Evolutionary conservation across 2,888 invertebrate species (phyloP).

Genomic region (Drosophila pseudotakahashii): DNA sequence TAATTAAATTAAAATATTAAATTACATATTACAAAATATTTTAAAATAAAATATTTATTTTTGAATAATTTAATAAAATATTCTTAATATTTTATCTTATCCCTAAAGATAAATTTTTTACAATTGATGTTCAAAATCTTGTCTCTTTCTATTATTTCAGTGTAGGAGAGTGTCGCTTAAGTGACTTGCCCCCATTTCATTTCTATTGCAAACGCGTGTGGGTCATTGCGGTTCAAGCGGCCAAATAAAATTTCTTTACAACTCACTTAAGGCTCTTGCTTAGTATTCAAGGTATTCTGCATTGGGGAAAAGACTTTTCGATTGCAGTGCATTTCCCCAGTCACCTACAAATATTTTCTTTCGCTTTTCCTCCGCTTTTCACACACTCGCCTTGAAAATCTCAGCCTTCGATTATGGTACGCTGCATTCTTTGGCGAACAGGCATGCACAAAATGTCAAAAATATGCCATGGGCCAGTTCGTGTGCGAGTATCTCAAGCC

Average conservation of each 20-base stretch:
- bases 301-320: constrained; percentile 5
- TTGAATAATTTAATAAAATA: no score
- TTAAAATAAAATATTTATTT: no score
- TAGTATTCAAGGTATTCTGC: constrained; percentile 31
- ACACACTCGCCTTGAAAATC: constrained; percentile 42
- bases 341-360: constrained; percentile 11
- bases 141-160: not conserved
- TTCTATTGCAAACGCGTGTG: constrained; percentile 2
- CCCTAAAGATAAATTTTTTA: no score
- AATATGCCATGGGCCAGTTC: constrained; percentile 35
- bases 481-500: constrained; percentile 12
- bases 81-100: no score
- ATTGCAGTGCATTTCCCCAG: constrained; percentile 23
- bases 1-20: no score
- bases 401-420: constrained; percentile 62
- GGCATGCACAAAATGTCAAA: constrained; percentile 63
- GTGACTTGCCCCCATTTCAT: constrained; percentile 14
- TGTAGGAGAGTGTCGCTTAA: not conserved
- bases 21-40: no score
- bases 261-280: constrained; percentile 25
- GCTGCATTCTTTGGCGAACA: constrained; percentile 58
- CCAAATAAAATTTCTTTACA: constrained; percentile 33
- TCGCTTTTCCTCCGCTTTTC: constrained; percentile 15
- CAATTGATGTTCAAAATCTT: no score
- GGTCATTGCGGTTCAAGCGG: constrained; percentile 25